A percentile compares a stretch with the other conserved stretches of the same genome.
Evolutionary conservation across 2,113 vertebrate species (phyloP).

Genomic region (Psammodynastes pulverulentus): DNA sequence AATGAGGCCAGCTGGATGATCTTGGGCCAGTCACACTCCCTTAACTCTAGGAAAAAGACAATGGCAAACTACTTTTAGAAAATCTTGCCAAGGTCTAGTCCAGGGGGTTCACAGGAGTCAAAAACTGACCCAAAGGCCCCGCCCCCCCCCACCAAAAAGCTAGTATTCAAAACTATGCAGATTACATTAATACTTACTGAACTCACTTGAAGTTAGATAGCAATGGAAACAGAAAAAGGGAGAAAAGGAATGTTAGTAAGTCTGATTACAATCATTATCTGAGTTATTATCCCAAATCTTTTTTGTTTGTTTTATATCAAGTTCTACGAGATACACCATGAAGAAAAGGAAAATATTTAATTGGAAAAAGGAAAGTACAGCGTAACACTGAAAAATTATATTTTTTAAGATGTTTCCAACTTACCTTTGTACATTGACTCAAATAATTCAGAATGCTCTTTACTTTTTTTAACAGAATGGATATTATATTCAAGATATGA

Average conservation of each 20-base stretch:
- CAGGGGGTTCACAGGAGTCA: not conserved
- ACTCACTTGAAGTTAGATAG: conserved; percentile 70
- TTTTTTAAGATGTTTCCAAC: not conserved
- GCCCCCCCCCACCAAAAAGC: conserved; percentile 2
- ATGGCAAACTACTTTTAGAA: not conserved
- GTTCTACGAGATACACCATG: fast-evolving
- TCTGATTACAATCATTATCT: not conserved
- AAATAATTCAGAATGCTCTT: not conserved
- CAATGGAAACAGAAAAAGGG: conserved; percentile 67
- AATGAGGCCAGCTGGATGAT: not conserved
- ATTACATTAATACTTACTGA: conserved; percentile 69
- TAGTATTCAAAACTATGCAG: conserved; percentile 41
- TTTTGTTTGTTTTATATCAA: not conserved
- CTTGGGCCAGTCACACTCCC: not conserved
- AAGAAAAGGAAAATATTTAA: not conserved
- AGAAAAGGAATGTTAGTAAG: conserved; percentile 65
- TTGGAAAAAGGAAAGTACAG: not conserved
- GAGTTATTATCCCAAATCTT: conserved; percentile 11
- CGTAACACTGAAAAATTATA: not conserved
- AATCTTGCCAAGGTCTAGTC: not conserved
- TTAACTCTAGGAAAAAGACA: not conserved
- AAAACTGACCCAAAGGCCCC: not conserved
- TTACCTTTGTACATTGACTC: not conserved
- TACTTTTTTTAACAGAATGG: not conserved
- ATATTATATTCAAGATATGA: not conserved